Conservation (phyloP, 2,888 invertebrate genomes). For the Erebia palarica region DNA sequence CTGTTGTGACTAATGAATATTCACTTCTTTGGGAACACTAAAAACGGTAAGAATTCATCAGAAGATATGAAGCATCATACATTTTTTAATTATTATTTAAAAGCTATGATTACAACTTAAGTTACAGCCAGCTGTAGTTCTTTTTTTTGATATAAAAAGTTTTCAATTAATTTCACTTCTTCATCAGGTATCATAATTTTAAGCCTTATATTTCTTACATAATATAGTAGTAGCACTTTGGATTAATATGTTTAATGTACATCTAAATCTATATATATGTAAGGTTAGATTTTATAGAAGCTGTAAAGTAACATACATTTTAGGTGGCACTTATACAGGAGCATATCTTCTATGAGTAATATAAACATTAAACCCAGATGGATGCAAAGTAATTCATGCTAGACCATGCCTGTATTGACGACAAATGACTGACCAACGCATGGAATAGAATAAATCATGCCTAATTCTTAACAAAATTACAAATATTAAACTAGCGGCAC, state of each 20-base stretch:
- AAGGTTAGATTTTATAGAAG: slow-evolving; percentile 5
- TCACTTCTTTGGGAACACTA: background rate
- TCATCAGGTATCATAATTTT: background rate
- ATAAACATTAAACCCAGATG: too few species aligned
- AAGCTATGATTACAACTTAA: slow-evolving; percentile 24
- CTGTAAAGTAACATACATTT: background rate
- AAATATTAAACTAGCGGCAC: too few species aligned
- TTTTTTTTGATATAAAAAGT: slow-evolving; percentile 5
- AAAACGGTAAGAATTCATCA: background rate
- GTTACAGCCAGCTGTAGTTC: slow-evolving; percentile 26
- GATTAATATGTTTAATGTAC: slow-evolving; percentile 42
- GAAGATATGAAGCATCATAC: slow-evolving; percentile 2
- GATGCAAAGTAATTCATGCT: too few species aligned
- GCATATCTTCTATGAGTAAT: too few species aligned
- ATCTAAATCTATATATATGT: slow-evolving; percentile 35
- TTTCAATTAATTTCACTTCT: background rate
- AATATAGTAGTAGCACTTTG: slow-evolving; percentile 48
- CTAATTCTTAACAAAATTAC: too few species aligned
- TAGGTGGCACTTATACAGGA: background rate
- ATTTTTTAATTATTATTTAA: background rate
- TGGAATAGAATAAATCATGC: too few species aligned
- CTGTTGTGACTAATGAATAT: background rate
- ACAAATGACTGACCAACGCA: too few species aligned
- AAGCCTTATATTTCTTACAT: slow-evolving; percentile 38
- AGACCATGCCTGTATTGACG: too few species aligned